These are phyloP conservation scores for Hippocampus abdominalis DNA, from an alignment of 2,113 vertebrate genomes.

Conservation along the genomic window DNA sequence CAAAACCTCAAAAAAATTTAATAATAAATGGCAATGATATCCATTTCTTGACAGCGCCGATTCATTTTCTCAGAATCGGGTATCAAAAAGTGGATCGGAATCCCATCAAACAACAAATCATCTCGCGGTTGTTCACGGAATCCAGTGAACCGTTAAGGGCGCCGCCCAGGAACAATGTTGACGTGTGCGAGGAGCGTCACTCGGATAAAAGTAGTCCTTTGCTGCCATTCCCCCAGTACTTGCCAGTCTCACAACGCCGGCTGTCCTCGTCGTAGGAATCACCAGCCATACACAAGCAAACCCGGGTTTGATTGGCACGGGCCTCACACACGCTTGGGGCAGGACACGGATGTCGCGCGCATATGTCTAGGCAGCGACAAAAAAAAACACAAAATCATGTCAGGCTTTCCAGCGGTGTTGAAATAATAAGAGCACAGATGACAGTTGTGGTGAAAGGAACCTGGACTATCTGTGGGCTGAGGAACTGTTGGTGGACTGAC, in stretches of 20 bases:
- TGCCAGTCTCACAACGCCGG: conserved; percentile 11
- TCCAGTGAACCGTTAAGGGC: no score
- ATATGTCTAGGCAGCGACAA: conserved; percentile 30
- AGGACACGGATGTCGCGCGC: conserved; percentile 25
- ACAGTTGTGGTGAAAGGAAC: background rate
- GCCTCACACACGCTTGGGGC: conserved; percentile 38
- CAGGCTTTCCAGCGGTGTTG: background rate
- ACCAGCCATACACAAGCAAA: conserved; percentile 53
- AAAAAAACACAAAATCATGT: background rate
- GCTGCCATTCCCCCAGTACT: background rate
- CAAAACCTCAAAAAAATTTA: no score
- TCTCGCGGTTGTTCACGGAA: no score
- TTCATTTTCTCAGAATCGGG: no score
- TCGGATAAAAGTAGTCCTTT: no score
- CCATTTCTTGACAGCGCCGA: no score
- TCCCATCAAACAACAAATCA: no score
- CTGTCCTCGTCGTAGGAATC: fast-evolving
- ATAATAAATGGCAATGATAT: no score
- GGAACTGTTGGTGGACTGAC: background rate
- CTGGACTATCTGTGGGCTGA: background rate
- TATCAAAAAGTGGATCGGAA: no score
- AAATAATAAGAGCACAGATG: background rate
- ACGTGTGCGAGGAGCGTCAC: no score
- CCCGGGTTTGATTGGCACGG: background rate
- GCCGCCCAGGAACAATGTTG: no score